Base-by-base conservation (phyloP, 2,888 invertebrate species). In the Apodemia duryi region DNA sequence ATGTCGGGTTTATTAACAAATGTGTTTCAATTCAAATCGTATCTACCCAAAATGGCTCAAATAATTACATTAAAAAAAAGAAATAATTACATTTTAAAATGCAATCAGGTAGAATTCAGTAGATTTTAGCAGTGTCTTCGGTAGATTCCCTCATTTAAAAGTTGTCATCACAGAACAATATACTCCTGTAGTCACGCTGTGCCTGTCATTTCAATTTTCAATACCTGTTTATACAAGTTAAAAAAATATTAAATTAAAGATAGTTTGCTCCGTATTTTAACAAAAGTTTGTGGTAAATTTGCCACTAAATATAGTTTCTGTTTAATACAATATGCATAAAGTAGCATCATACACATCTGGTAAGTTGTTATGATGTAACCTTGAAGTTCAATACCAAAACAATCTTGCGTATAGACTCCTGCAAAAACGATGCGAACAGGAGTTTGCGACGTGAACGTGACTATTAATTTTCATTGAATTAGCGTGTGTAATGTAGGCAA, bases 271-370 rank as follows among this genome's bases (percentile, higher is more conserved):
- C 1, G 6, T n/a, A 49, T 49, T 49, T n/a, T 2, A n/a, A 1
- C 5, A n/a, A n/a, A n/a, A 49, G 1, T 49, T 49, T 13, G 13
- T 6, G 49, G 49, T n/a, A 11, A 4, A 49, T n/a, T n/a, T 49
- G 49, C 49, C n/a, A n/a, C 49, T n/a, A 6, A n/a, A 49, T 49
- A 49, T 49, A 49, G 6, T 49, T n/a, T n/a, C n/a, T 49, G n/a
- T 49, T 49, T 61, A 49, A 65, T 67, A 43, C 46, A 61, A 70
- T 71, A 76, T 76, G 76, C 76, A 74, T 72, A 75, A 75, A 70
- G 74, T 75, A 64, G 72, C 72, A 63, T 72, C 79, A 41, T 77
- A 73, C 70, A 75, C 77, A 64, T 75, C 80, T 77, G 80, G 81
- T 80, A 73, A 69, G 73, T 70, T 66, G 65, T 67, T 70, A 66